phyloP scores from a whole-genome alignment of 2,888 invertebrate species.

The Gasteruption jaculator region DNA sequence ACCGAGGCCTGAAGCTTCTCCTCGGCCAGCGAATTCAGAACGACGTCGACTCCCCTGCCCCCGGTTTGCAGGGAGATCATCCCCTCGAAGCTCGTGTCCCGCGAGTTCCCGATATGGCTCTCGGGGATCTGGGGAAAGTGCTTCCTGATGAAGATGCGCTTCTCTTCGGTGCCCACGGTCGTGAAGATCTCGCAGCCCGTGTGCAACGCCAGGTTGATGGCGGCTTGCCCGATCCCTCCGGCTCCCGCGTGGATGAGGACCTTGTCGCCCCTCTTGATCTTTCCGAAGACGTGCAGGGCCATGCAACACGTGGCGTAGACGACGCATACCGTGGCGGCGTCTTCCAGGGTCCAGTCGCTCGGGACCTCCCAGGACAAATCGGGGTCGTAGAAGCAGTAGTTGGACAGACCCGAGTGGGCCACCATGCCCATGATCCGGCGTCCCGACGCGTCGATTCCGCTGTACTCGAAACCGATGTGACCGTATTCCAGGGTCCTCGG shows the following conservation, averaged over 20 bases:
- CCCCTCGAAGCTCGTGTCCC: constrained; percentile 78
- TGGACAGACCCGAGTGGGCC: constrained; percentile 52
- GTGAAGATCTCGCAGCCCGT: constrained; percentile 60
- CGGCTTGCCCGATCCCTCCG: constrained; percentile 65
- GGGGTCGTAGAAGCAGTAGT: constrained; percentile 53
- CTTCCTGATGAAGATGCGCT: constrained; percentile 55
- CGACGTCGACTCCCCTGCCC: constrained; percentile 82
- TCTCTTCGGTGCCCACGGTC: constrained; percentile 59
- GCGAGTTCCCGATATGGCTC: constrained; percentile 74
- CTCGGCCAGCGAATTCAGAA: constrained; percentile 81
- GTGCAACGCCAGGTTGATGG: constrained; percentile 60
- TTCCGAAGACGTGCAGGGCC: constrained; percentile 58
- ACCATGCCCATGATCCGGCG: constrained; percentile 51
- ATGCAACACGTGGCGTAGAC: constrained; percentile 62
- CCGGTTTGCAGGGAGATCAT: constrained; percentile 74
- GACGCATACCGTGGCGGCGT: constrained; percentile 63
- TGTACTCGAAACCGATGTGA: constrained; percentile 66
- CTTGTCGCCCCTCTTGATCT: constrained; percentile 51
- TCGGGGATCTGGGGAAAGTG: constrained; percentile 56
- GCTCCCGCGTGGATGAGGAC: constrained; percentile 51
- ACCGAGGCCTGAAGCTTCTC: constrained; percentile 74
- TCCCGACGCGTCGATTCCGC: constrained; percentile 56
- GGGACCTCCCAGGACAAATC: constrained; percentile 57
- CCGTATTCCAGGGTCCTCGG: constrained; percentile 64
- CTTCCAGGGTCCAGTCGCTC: constrained; percentile 58